These are phyloP conservation scores for Cettia cetti DNA, from an alignment of 2,113 vertebrate species.

Conservation along the genomic window DNA sequence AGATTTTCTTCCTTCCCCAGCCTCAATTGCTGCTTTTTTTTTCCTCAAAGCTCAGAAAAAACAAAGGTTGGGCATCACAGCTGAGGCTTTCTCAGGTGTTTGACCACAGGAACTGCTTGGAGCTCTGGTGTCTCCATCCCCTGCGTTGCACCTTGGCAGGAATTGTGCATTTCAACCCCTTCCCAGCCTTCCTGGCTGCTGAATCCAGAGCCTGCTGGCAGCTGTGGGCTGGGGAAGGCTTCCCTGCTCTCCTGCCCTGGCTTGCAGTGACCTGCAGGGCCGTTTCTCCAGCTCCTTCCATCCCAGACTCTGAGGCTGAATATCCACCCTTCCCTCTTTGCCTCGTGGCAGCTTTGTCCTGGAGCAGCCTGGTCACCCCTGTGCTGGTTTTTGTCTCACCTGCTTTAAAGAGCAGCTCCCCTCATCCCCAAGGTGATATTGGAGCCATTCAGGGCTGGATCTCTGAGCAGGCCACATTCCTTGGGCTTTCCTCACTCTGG, in stretches of 20 bases:
- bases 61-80: background rate
- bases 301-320: no score
- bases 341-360: background rate
- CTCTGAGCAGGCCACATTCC: background rate
- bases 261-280: background rate
- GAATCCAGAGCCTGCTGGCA: background rate
- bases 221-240: background rate
- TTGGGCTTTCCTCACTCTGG: background rate
- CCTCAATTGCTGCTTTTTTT: background rate
- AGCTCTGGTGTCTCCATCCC: background rate
- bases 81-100: background rate
- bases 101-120: background rate
- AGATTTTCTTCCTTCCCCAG: background rate
- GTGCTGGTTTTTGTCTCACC: background rate
- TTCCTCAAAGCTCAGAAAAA: background rate
- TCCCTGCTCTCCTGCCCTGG: background rate
- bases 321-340: background rate
- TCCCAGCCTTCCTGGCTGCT: background rate
- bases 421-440: fast-evolving
- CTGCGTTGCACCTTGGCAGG: fast-evolving
- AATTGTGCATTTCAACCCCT: background rate
- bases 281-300: background rate
- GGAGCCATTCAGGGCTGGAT: background rate
- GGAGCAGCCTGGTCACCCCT: background rate
- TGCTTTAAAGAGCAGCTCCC: background rate